These are phyloP conservation scores for Epinotia bilunana DNA, from an alignment of 2,888 invertebrate species.

Conservation along the genomic window DNA sequence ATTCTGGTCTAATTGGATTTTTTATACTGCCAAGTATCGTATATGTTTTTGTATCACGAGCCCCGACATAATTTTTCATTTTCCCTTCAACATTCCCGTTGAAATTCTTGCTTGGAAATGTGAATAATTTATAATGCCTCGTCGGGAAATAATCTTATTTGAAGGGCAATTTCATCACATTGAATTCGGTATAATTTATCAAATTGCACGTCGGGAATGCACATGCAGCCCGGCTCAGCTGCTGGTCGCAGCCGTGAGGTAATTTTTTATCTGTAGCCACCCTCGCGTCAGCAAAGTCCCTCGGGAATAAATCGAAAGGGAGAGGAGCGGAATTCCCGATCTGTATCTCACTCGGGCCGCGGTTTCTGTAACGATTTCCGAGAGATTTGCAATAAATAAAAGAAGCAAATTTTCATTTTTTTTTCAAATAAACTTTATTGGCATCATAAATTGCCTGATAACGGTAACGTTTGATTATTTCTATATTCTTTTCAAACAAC, in stretches of 20 bases:
- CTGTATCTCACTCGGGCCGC: constrained; percentile 61
- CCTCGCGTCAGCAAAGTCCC: constrained; percentile 67
- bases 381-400: constrained; percentile 53
- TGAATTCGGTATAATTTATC: constrained; percentile 78
- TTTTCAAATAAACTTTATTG: constrained; percentile 35
- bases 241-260: constrained; percentile 67
- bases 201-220: constrained; percentile 72
- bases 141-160: constrained; percentile 60
- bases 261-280: constrained; percentile 74
- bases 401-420: constrained; percentile 13
- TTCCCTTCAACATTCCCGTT: constrained; percentile 17
- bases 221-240: constrained; percentile 77
- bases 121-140: constrained; percentile 45
- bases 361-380: constrained; percentile 59
- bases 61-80: constrained; percentile 11
- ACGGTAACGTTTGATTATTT: constrained; percentile 35
- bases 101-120: constrained; percentile 39
- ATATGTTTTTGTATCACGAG: neutral
- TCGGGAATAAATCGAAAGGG: constrained; percentile 70
- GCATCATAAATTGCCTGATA: constrained; percentile 39
- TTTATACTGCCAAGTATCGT: neutral
- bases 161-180: constrained; percentile 70
- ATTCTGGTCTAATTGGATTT: constrained; percentile 8
- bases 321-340: constrained; percentile 59
- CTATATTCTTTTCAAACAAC: constrained; percentile 27